These are phyloP conservation scores for Glossosoma conforme DNA, from an alignment of 1,140 invertebrate species.

Conservation along the genomic window DNA sequence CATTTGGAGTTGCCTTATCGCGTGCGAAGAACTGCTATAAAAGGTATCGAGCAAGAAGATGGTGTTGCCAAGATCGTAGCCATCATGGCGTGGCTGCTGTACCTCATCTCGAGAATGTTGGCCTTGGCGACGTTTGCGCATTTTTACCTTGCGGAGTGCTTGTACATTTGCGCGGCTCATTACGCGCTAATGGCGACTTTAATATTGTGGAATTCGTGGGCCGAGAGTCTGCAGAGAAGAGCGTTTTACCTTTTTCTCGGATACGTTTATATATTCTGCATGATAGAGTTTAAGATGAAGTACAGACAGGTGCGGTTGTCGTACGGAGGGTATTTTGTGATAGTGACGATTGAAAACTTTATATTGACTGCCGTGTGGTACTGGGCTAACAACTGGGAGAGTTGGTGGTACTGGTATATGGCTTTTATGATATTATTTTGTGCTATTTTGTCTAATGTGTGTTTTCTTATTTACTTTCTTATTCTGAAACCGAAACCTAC, in stretches of 20 bases:
- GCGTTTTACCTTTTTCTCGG: conserved; percentile 61
- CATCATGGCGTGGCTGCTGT: conserved; percentile 67
- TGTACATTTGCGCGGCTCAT: conserved; percentile 53
- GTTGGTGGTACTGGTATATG: conserved; percentile 56
- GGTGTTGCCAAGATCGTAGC: conserved; percentile 58
- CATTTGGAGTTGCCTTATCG: conserved; percentile 38
- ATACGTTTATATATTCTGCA: conserved; percentile 65
- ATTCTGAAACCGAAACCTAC: conserved; percentile 52
- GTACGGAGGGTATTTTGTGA: conserved; percentile 58
- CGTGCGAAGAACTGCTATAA: conserved; percentile 36
- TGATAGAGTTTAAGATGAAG: conserved; percentile 70
- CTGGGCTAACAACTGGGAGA: conserved; percentile 49
- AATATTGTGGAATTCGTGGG: conserved; percentile 53
- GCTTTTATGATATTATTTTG: conserved; percentile 49
- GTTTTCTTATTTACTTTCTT: conserved; percentile 52
- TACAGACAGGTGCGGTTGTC: conserved; percentile 64
- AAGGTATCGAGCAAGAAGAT: conserved; percentile 65
- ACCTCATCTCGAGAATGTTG: conserved; percentile 61
- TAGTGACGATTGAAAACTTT: conserved; percentile 61
- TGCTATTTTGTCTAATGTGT: conserved; percentile 45
- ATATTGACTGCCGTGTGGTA: conserved; percentile 62
- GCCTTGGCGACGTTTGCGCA: conserved; percentile 64
- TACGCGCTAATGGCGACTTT: conserved; percentile 56
- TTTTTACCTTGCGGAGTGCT: conserved; percentile 57
- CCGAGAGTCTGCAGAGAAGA: conserved; percentile 48